phyloP scores from a whole-genome alignment of 2,888 invertebrate genomes.

The Drosophila neonasuta region DNA sequence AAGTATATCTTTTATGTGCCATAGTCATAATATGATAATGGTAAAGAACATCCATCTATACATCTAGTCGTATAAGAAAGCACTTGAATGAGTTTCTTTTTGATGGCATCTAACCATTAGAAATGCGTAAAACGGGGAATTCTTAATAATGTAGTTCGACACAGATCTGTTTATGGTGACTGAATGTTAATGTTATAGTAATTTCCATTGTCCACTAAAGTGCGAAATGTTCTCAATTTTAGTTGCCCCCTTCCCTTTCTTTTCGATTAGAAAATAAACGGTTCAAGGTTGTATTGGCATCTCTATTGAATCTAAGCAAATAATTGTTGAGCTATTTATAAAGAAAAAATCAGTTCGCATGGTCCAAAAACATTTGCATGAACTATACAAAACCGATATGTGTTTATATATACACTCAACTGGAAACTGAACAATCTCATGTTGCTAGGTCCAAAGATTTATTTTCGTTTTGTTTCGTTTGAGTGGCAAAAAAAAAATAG shows the following conservation, averaged over 20 bases:
- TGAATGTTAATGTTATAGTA: neutral
- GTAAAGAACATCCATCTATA: conserved; percentile 3
- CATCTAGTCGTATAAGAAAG: neutral
- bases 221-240: neutral
- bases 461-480: neutral
- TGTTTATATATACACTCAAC: neutral
- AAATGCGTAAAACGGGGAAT: neutral
- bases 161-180: neutral
- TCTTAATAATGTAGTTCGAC: neutral
- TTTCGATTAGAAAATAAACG: neutral
- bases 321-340: neutral
- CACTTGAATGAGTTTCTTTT: neutral
- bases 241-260: neutral
- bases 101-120: neutral
- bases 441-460: neutral
- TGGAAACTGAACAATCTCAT: neutral
- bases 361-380: neutral
- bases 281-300: conserved; percentile 1
- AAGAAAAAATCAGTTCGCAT: neutral
- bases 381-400: neutral
- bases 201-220: neutral
- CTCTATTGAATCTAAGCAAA: neutral
- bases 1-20: conserved; percentile 31
- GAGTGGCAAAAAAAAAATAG: neutral
- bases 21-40: conserved; percentile 5